phyloP scores from a whole-genome alignment of 2,113 vertebrate genomes.

The Thomomys bottae region DNA sequence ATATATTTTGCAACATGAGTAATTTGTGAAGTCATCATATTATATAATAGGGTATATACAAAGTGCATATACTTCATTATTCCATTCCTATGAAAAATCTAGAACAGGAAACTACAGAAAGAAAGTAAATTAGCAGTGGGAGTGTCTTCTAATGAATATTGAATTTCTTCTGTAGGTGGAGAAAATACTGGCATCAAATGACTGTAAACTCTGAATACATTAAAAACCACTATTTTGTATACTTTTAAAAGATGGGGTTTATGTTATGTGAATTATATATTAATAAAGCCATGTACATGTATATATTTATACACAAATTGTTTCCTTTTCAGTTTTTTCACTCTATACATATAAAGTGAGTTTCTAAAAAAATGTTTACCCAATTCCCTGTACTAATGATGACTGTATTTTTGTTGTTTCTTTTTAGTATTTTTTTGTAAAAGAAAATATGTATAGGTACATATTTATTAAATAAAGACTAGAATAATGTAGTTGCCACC shows the following conservation, averaged over 20 bases:
- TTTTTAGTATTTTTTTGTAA: neutral
- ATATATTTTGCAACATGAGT: neutral
- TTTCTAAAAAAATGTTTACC: neutral
- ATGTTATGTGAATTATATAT: conserved; percentile 11
- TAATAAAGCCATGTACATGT: neutral
- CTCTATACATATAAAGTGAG: neutral
- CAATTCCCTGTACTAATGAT: conserved; percentile 9
- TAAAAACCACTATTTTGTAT: neutral
- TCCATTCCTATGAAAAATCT: neutral
- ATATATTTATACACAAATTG: neutral
- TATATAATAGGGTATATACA: neutral
- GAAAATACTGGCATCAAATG: conserved; percentile 9
- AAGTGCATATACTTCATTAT: neutral
- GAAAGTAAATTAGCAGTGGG: neutral
- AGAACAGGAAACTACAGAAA: neutral
- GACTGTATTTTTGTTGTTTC: conserved; percentile 2
- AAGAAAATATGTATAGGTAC: neutral
- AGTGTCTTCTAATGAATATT: neutral
- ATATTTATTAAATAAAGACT: neutral
- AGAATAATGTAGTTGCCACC: neutral
- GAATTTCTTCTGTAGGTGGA: neutral
- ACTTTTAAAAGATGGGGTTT: conserved; percentile 11
- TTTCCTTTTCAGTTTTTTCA: neutral
- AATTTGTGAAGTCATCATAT: conserved; percentile 4
- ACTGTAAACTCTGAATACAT: conserved; percentile 24